Evolutionary conservation across 2,797 vertebrate species (phyloP).

Genomic region (Intellagama lesueurii): DNA sequence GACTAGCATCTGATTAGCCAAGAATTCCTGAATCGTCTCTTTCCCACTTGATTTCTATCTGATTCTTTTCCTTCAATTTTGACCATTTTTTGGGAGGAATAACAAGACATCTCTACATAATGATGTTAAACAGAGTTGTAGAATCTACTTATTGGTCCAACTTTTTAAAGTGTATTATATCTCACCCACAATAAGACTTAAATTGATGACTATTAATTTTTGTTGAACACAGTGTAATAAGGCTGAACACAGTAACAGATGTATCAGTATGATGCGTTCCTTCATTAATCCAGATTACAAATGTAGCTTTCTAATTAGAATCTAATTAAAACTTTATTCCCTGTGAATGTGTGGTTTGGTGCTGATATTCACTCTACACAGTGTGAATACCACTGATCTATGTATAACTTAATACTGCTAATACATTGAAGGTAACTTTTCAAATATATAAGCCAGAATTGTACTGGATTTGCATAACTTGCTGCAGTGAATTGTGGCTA

Average conservation of each 20-base stretch:
- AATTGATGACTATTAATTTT: conserved; percentile 7
- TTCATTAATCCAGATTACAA: conserved; percentile 19
- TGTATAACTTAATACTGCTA: neutral
- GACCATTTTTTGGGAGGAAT: neutral
- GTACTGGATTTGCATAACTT: no score
- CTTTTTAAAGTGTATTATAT: neutral
- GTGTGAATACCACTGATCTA: neutral
- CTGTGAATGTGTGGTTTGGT: neutral
- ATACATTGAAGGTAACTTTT: neutral
- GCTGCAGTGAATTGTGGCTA: no score
- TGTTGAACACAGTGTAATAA: conserved; percentile 10
- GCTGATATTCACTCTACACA: neutral
- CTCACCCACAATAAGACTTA: neutral
- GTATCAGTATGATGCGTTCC: neutral
- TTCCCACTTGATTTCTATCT: neutral
- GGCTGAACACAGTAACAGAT: neutral
- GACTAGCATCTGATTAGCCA: neutral
- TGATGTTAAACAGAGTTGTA: conserved; percentile 13
- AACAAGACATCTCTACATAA: neutral
- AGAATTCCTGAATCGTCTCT: neutral
- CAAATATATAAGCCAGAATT: neutral
- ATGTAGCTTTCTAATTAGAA: neutral
- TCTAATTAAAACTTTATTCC: neutral
- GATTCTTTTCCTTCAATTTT: neutral
- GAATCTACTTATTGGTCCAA: neutral